Base-by-base conservation (phyloP, 2,888 invertebrate species). In the Chaetogeoica ovagalla region DNA sequence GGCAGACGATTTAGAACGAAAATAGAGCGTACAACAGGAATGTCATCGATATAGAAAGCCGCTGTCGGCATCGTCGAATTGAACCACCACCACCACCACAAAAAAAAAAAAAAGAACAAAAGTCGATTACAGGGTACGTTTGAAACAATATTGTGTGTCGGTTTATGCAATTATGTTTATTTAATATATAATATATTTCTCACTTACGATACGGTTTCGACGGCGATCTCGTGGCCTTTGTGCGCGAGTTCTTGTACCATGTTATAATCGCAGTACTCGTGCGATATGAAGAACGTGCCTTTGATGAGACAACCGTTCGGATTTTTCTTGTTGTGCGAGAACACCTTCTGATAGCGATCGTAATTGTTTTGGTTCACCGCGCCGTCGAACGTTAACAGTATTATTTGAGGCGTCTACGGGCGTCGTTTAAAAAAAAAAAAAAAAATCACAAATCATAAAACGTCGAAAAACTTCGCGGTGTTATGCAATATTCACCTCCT, bases 261-360 rank as follows among this genome's bases (percentile, higher is more conserved):
- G 84, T 93, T 94, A 88, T 97, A 97, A 88, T 97, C 96, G 85
- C 96, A 96, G 89, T 88, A 93, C 83, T 90, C 90, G 86, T 97
- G 97, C 9, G 96, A 93, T 83, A 96, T 89, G 88, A 97, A 97
- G 89, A 97, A 97, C 7, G 97, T 97, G 82, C 95, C 96, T 83
- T 90, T 91, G 83, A 96, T 92, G 21, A 92, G 90, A 85, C 97
- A 97, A 21, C 93, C 94, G 86, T 97, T 96, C 68, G 96, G 94
- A 88, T 96, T 97, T 85, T 91, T 89, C 83, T 93, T 89, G 85
- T 92, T 91, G 82, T 90, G 90, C 85, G 91, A 90, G 86, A 96
- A 94, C 79, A 96, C 93, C 87, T 93, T 93, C 86, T 90, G 91
- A 87, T 96, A 96, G 85, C 93, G 91, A 83, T 94, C 93, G 86